Percentiles rank a stretch among this genome's conserved stretches.
Evolutionary conservation across 2,797 vertebrate species (phyloP).

Genomic region (Gephyroberyx darwinii): DNA sequence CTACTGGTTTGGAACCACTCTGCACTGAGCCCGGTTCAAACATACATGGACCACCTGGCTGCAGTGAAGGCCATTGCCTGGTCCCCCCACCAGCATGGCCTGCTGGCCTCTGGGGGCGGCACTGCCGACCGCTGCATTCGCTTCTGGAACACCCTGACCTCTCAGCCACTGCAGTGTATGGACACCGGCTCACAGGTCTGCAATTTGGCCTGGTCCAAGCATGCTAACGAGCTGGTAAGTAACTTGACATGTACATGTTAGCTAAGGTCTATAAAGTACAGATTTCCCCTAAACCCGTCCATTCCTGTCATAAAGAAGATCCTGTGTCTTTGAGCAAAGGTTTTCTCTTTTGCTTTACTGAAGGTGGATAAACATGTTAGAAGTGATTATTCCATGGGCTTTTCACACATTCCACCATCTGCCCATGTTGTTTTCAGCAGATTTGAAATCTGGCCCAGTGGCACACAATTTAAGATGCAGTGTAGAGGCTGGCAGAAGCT

Average conservation of each 20-base stretch:
- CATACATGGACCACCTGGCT: conserved; percentile 92
- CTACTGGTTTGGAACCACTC: conserved; percentile 95
- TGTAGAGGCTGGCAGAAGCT: too few species aligned
- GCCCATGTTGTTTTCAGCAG: too few species aligned
- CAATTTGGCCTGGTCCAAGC: conserved; percentile 93
- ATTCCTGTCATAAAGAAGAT: too few species aligned
- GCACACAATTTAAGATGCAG: too few species aligned
- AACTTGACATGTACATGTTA: conserved; percentile 5
- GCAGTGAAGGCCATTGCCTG: conserved; percentile 95
- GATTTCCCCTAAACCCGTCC: too few species aligned
- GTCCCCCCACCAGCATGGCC: conserved; percentile 94
- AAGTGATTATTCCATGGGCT: too few species aligned
- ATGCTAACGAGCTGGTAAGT: conserved; percentile 92
- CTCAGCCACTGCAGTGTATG: conserved; percentile 92
- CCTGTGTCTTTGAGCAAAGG: too few species aligned
- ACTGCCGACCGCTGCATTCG: conserved; percentile 94
- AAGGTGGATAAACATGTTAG: too few species aligned
- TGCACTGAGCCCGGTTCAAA: conserved; percentile 86
- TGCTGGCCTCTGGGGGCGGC: conserved; percentile 90
- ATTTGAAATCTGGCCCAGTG: too few species aligned
- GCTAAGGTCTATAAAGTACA: not conserved
- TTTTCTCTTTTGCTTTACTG: too few species aligned
- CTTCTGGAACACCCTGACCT: conserved; percentile 95
- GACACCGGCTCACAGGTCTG: conserved; percentile 91
- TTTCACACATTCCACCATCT: too few species aligned